These are phyloP conservation scores for Cerceris ruficornis DNA, from an alignment of 2,888 invertebrate species.

Conservation along the genomic window DNA sequence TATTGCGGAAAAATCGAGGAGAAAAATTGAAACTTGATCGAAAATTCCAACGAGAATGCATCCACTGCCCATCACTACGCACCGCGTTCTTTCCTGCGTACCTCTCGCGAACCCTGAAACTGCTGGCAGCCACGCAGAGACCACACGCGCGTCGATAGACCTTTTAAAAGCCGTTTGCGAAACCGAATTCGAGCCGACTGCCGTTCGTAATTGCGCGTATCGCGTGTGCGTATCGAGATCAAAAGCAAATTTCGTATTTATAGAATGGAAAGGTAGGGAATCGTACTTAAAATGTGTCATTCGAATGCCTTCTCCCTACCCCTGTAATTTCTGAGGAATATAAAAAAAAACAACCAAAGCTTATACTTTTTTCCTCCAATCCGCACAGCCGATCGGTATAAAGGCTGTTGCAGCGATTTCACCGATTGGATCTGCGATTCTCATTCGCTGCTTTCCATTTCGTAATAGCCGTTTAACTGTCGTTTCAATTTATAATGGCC, in stretches of 20 bases:
- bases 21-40: neutral
- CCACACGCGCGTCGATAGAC: constrained; percentile 66
- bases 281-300: constrained; percentile 10
- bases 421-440: constrained; percentile 5
- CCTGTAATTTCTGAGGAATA: constrained; percentile 32
- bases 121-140: constrained; percentile 57
- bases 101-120: constrained; percentile 48
- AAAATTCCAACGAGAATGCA: neutral
- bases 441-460: constrained; percentile 13
- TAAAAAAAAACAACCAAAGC: constrained; percentile 17
- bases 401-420: constrained; percentile 23
- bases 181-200: constrained; percentile 53
- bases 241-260: constrained; percentile 42
- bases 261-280: neutral
- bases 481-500: neutral
- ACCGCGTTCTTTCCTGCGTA: constrained; percentile 15
- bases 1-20: neutral
- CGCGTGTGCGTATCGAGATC: constrained; percentile 37
- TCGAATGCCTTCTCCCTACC: constrained; percentile 6
- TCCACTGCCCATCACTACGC: constrained; percentile 20
- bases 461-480: constrained; percentile 20
- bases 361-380: constrained; percentile 16
- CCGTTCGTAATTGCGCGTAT: constrained; percentile 51
- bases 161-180: constrained; percentile 57
- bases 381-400: constrained; percentile 11